Base-by-base conservation (phyloP, 2,797 vertebrate species). In the Labeo calbasu region DNA sequence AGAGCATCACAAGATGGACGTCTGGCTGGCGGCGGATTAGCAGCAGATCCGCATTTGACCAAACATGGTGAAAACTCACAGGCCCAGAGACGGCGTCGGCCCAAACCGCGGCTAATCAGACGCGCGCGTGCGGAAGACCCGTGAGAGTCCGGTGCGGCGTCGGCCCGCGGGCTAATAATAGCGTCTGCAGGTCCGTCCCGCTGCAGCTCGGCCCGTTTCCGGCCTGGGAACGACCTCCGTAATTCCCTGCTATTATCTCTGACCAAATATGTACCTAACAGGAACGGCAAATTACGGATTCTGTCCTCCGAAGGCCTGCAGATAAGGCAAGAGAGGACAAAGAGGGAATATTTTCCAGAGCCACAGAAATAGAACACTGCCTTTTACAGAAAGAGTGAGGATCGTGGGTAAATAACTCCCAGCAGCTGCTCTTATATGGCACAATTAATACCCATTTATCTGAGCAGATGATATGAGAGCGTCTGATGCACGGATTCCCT, bases 231-330 rank as follows among this genome's bases (percentile, higher is more conserved):
- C 81, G 86, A 86, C 69, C 85, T 85, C 88, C 77, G 85, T 83
- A 93, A 92, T 90, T 86, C 88, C 84, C 81, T 76, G 85, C 93
- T 92, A 90, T 88, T 92, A 86, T 86, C 76, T 79, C 91, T 95
- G 94, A 92, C 95, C 95, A 95, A 96, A 96, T 95, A 95, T 92
- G 94, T 94, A 93, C 91, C 89, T 94, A 92, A 91, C 92, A 91
- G 87, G 86, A 90, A 91, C 82, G 86, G 48, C 79, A 85, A 86
- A 89, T 79, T 51, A 82, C 61, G 32, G 75, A 66, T 59, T 91
- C 91, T 91, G 91, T 89, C 93, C 92, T 61, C 87, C 71, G 90
- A 89, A 91, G 91, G 77, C 57, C 83, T 68, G 76, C 90, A 69
- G 93, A 94, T 92, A 92, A 94, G 91, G 91, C 88, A 92, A 92